Base-by-base conservation (phyloP, 2,113 vertebrate genomes). In the Oncorhynchus kisutch region DNA sequence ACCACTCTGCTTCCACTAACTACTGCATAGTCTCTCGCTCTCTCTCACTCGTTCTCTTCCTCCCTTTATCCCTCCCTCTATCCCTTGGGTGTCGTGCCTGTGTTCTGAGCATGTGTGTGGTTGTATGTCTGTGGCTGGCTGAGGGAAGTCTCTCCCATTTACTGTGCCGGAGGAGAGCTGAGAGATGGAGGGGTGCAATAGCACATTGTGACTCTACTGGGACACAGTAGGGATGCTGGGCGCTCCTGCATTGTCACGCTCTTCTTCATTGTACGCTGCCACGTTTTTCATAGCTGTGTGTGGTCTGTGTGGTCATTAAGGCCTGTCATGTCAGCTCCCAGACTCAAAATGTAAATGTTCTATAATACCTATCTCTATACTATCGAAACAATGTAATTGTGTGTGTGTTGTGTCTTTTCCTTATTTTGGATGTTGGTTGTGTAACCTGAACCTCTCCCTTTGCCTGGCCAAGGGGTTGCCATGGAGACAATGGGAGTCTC, bases 261-360 rank as follows among this genome's bases (percentile, higher is more conserved):
- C 75, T 80, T 81, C 82, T 7, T 54, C 51, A 54, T 18, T 54
- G 82, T 78, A 81, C 78, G 70, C 77, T 78, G 85, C 81, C 90
- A 91, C 90, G 90, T 91, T 90, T 86, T 79, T 81, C 83, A 82
- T 84, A 81, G 45, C 84, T 75, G 86, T 83, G 85, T 81, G 79
- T 49, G 60, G 4, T 8, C 18, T 62, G 60, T 20, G 18, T 24
- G 24, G 20, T 64, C 22, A n/a, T 29, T 16, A 65, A 24, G 76
- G 70, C 60, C 3, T 54, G 51, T 54, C 51, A 54, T 5, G 14
- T 54, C 51, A 54, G 16, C 51, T 54, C 51, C 51, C 5, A 5
- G 16, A 54, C 51, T 4, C 16, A 54, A 54, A 54, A 54, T 18
- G 39, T 9, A 45, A 9, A 45, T 45, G 2, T 3, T 45, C 39